Evolutionary conservation across 2,797 vertebrate species (phyloP), one percentile per base, ranked within the genome.

Genomic region (Neosalanx taihuensis): DNA sequence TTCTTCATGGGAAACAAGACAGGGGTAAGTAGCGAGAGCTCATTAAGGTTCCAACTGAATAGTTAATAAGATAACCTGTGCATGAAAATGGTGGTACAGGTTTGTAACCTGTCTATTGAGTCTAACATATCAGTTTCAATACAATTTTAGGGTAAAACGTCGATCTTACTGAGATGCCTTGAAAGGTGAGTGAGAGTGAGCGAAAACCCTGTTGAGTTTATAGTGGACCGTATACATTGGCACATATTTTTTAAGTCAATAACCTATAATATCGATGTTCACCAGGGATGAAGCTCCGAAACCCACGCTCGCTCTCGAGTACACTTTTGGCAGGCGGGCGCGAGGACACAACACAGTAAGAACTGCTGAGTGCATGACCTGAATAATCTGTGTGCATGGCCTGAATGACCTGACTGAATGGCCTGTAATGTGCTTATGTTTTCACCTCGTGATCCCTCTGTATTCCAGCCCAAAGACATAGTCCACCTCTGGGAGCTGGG

Each of bases 401-500:
- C 41, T 46, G 10, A 12, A 46, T 61, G 23, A 2, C 20, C 59
- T 26, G 29, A 61, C 20, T 26, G 12, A 59, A 26, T 26, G 26
- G 57, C 57, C 15, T 30, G 18, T 67, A 18, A 57, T 41, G 51
- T 64, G 30, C 9, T 49, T 51, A 12, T 41, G 37, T n/a, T 6
- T 13, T 67, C 9, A 15, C 3, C 73, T 18, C 71, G 2, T 12
- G 74, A 68, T 76, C 18, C 29, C 31, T 35, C 31, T 5, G 9
- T 60, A n/a, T 67, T 72, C 69, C 84, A 99, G 97, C 94, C 95
- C 64, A 99, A 98, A 90, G 94, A 98, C 82, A 89, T 97, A 72
- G 95, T 95, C 81, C 96, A 99, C 80, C 90, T 99, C 77, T 99
- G 97, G 98, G 98, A 99, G 83, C 89, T 99, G 66, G 98, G 97